Evolutionary conservation across 2,113 vertebrate genomes (phyloP).

Genomic region (Oncorhynchus mykiss): DNA sequence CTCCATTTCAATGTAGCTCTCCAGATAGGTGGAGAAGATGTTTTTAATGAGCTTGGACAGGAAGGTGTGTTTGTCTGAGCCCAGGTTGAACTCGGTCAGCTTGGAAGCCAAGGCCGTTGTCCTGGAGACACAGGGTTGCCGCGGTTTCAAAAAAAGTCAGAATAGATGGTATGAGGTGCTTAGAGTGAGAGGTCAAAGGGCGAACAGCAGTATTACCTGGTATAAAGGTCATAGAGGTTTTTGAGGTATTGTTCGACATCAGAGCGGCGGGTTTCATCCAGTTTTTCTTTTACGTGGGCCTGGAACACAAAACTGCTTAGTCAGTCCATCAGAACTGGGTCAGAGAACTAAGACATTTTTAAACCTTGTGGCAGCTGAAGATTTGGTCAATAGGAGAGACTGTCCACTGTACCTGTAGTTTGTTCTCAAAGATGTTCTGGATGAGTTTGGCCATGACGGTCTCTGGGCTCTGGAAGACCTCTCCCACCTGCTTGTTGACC

Average conservation of each 20-base stretch:
- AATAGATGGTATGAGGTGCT: background rate
- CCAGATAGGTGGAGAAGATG: conserved; percentile 96
- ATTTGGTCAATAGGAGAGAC: background rate
- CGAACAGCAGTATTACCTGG: conserved; percentile 72
- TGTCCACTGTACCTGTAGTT: conserved; percentile 84
- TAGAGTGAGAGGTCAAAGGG: background rate
- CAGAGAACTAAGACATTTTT: background rate
- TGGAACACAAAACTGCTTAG: conserved; percentile 56
- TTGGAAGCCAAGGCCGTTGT: conserved; percentile 91
- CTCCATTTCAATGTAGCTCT: conserved; percentile 98
- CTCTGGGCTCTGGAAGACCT: conserved; percentile 96
- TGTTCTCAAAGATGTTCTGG: conserved; percentile 97
- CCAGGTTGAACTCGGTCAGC: conserved; percentile 96
- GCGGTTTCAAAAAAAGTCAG: too few relatives aligned
- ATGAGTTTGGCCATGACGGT: conserved; percentile 97
- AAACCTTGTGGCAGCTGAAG: background rate
- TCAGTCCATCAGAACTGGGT: background rate
- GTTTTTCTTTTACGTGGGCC: conserved; percentile 88
- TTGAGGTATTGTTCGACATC: conserved; percentile 97
- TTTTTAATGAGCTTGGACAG: conserved; percentile 98
- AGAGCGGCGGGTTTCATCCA: conserved; percentile 88
- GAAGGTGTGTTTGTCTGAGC: conserved; percentile 99
- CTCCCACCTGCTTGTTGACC: conserved; percentile 96
- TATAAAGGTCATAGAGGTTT: conserved; percentile 96
- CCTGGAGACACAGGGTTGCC: conserved; percentile 64